Evolutionary conservation across 2,113 vertebrate species (phyloP), one percentile per base, ranked within the genome.

Genomic region (Phodopus roborovskii): DNA sequence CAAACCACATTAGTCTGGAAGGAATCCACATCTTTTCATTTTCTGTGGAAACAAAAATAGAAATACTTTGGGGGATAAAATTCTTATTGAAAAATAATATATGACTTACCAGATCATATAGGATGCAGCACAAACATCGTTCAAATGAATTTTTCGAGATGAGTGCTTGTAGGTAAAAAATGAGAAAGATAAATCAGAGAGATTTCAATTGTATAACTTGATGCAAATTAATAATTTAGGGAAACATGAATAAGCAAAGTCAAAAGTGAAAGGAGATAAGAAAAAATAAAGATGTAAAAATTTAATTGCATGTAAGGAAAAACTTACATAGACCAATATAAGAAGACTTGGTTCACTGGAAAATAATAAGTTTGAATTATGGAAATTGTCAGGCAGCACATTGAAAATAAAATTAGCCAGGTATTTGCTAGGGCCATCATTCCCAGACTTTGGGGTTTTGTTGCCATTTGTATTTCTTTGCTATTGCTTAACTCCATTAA

Each of bases 401-500:
- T 24, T 94, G 17, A 26, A 73, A 73, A 1, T 33, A 28, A 24
- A 86, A 4, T 50, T 24, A 11, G n/a, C n/a, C 39, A 71, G 17
- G 15, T 0, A 6, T 22, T 3, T 24, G 2, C 36, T 7, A 45
- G 3, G 7, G 2, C 9, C 84, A 8, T 64, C 30, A 5, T 8
- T 58, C 1, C 22, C n/a, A 5, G 1, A 1, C 12, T 70, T 71
- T n/a, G 20, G 19, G 36, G 10, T 53, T 16, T 75, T 56, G 26
- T 20, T 68, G 7, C 19, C 45, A 77, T 28, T 39, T 42, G 71
- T 77, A 10, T 42, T 68, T 30, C 11, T 48, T 39, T 53, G 5
- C 8, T 42, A 4, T 4, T 74, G 24, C 1, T 42, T 64, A 26
- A 19, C 5, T 53, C 6, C n/a, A 62, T 66, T 45, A 22, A n/a